These are phyloP conservation scores for Melanotaenia parkinsoni DNA, from an alignment of 2,797 vertebrate genomes.

Conservation along the genomic window DNA sequence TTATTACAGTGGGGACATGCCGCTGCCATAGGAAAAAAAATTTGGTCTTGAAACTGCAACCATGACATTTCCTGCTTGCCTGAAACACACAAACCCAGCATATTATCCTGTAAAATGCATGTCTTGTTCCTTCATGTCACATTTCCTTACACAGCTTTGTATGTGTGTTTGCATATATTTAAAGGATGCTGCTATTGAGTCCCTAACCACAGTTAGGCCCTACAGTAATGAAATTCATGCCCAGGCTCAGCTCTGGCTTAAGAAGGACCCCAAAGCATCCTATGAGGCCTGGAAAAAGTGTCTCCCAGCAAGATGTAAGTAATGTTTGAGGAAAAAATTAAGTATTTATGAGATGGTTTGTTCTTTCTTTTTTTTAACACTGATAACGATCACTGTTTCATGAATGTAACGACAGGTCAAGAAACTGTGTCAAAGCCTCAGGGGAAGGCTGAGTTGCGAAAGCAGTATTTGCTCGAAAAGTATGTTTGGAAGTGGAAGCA, in stretches of 20 bases:
- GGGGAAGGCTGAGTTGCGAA: conserved; percentile 89
- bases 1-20: neutral
- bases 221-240: conserved; percentile 99
- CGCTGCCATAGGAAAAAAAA: neutral
- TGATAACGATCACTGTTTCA: neutral
- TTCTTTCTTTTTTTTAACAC: neutral
- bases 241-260: conserved; percentile 98
- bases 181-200: conserved; percentile 93
- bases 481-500: conserved; percentile 99
- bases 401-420: conserved; percentile 69
- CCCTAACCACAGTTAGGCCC: conserved; percentile 95
- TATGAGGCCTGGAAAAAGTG: conserved; percentile 99
- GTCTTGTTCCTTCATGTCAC: neutral
- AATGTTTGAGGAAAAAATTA: neutral
- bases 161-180: conserved; percentile 35
- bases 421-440: conserved; percentile 89
- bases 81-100: neutral
- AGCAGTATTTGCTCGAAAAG: conserved; percentile 94
- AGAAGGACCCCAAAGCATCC: conserved; percentile 96
- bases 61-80: neutral
- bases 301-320: conserved; percentile 93
- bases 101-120: neutral
- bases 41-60: neutral
- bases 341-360: neutral
- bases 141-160: neutral